Evolutionary conservation across 2,888 invertebrate species (phyloP), one percentile per base, ranked within the genome.

Genomic region (Operophtera brumata): DNA sequence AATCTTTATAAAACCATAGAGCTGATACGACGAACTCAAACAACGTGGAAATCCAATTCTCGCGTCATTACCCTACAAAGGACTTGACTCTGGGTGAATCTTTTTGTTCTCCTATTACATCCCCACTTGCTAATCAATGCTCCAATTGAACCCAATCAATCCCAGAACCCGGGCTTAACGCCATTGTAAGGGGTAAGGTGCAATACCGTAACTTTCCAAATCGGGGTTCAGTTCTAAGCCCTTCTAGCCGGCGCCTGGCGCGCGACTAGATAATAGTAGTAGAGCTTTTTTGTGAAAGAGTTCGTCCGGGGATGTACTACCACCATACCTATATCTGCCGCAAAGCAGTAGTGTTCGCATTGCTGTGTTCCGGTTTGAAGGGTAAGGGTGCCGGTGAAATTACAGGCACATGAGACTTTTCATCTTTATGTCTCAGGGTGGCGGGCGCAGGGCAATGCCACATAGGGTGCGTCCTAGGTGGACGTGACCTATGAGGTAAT

Each of bases 91-190:
- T 26, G 32, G 12, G 9, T 42, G 25, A 43, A 55, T 49, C 52
- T 46, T 36, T 54, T 35, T 44, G 39, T 47, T 39, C 43, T 40
- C 40, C 13, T 30, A 46, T 54, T 37, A 54, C 45, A 42, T 47
- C 49, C 39, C 11, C 35, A 43, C 30, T 57, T 43, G 44, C 53
- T 52, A 55, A 59, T 59, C 52, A 45, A 55, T 57, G 47, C 50
- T 49, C 39, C 50, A 55, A 62, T 59, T 55, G 54, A 53, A 20
- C 32, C 32, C 39, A 30, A 55, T 55, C 45, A 46, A 53, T 41
- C 39, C 37, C 35, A 35, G n/a, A n/a, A n/a, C n/a, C n/a, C n/a
- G n/a, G n/a, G 48, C 35, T 40, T 50, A 51, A 54, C 48, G 50
- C 49, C 56, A 47, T 59, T 57, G 61, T 54, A 39, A 28, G 42